These are phyloP conservation scores for Tribolium freemani DNA, from an alignment of 2,888 invertebrate species.

Conservation along the genomic window DNA sequence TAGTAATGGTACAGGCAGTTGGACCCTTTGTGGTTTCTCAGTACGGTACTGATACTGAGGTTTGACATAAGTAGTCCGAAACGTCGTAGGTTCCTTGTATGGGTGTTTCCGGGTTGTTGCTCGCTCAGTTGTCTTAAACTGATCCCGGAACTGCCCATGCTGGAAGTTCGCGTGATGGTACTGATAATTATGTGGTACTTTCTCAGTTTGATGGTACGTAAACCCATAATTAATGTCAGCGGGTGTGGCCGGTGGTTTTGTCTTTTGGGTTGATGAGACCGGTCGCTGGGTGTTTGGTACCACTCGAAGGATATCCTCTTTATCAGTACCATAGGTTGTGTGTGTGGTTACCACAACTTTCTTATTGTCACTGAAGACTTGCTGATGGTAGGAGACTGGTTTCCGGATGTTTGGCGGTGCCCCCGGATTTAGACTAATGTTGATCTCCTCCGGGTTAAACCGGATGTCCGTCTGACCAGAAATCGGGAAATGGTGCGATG, in stretches of 20 bases:
- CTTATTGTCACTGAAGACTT: slow-evolving; percentile 61
- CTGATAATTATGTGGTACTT: slow-evolving; percentile 40
- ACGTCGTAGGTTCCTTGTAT: slow-evolving; percentile 51
- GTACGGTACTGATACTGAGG: slow-evolving; percentile 53
- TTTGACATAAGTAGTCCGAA: slow-evolving; percentile 50
- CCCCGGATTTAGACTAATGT: slow-evolving; percentile 65
- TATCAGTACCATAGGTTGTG: slow-evolving; percentile 51
- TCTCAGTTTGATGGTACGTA: slow-evolving; percentile 56
- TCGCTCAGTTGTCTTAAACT: slow-evolving; percentile 35
- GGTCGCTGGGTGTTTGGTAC: slow-evolving; percentile 29
- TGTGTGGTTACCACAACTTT: slow-evolving; percentile 63
- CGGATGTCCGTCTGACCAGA: slow-evolving; percentile 62
- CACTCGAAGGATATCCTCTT: slow-evolving; percentile 33
- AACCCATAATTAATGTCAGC: slow-evolving; percentile 59
- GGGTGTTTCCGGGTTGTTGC: slow-evolving; percentile 48
- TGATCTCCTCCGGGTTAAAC: slow-evolving; percentile 67
- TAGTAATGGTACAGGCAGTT: slow-evolving; percentile 62
- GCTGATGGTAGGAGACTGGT: slow-evolving; percentile 48
- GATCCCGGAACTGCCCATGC: slow-evolving; percentile 38
- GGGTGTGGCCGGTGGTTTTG: slow-evolving; percentile 47
- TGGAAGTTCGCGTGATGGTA: slow-evolving; percentile 46
- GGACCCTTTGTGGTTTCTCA: slow-evolving; percentile 61
- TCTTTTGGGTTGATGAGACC: slow-evolving; percentile 43
- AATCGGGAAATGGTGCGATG: slow-evolving; percentile 62
- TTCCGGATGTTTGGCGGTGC: slow-evolving; percentile 61